Base-by-base conservation (phyloP, 2,888 invertebrate genomes). In the Abrostola tripartita region DNA sequence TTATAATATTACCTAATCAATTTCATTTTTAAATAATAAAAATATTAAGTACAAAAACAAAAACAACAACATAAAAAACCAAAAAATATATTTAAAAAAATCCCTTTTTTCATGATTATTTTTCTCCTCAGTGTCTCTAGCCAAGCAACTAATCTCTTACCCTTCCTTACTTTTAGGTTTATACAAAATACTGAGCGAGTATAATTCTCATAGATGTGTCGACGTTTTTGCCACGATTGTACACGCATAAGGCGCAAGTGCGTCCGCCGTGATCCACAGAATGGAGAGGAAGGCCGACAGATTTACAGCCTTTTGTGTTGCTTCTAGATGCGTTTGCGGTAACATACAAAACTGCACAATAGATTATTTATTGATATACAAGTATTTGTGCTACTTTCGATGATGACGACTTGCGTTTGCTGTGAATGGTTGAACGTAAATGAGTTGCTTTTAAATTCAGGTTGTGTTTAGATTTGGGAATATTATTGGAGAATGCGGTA, bases 241-340 rank as follows among this genome's bases (percentile, higher is more conserved):
- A 80, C 83, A 67, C 49, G 74, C 75, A 65, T 53, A 52, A 61
- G 61, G 62, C 62, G 66, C 66, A 72, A 81, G 81, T 79, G 83
- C 84, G 85, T 82, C 80, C 81, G 81, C 73, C 74, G 77, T 76
- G 79, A 84, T 83, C 82, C 72, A 76, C 76, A 69, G 79, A 79
- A 70, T 79, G 62, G 82, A 85, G 87, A 85, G 85, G 90, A 90
- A 91, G 91, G 91, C 86, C 90, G 83, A 65, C 59, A 85, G 85
- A 90, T 89, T 88, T 88, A 89, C 87, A 80, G 74, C 88, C 90
- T 89, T 91, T 91, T 90, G 89, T 89, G 71, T 70, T 47, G 50
- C 67, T 62, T 44, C 51, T 69, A 62, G 70, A 75, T 75, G 75
- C 74, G 67, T 72, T 55, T 78, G 79, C 53, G 81, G 81, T 80